Evolutionary conservation across 2,888 invertebrate genomes (phyloP).

Genomic region (Eristalinus aeneus): DNA sequence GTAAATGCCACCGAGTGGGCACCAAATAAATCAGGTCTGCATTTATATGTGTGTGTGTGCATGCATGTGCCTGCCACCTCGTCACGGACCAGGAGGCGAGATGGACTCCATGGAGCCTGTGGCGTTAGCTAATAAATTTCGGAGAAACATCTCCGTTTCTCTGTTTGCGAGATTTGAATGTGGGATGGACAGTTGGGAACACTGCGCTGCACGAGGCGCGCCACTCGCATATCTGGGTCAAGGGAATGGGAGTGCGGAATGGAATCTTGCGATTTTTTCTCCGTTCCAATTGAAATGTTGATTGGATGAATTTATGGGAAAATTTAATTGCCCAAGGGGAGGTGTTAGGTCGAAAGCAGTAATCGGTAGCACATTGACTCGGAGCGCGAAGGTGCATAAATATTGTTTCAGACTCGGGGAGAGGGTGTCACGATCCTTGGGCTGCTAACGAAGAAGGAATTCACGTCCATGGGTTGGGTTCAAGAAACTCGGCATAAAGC

Average conservation of each 20-base stretch:
- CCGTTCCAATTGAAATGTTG: constrained; percentile 46
- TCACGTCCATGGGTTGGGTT: not conserved
- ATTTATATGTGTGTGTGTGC: constrained; percentile 1
- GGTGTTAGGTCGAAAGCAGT: constrained; percentile 37
- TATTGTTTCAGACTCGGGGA: constrained; percentile 2
- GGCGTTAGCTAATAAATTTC: constrained; percentile 70
- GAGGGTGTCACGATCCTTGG: not conserved
- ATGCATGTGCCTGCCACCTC: constrained; percentile 55
- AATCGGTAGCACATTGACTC: constrained; percentile 36
- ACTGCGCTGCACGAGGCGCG: constrained; percentile 34
- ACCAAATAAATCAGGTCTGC: constrained; percentile 61
- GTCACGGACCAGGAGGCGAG: constrained; percentile 32
- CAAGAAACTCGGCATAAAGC: not conserved
- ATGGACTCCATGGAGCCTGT: constrained; percentile 53
- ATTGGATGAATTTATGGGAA: constrained; percentile 63
- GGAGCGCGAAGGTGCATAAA: constrained; percentile 11
- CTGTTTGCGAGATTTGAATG: constrained; percentile 41
- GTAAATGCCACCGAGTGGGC: constrained; percentile 17
- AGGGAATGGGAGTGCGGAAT: constrained; percentile 44
- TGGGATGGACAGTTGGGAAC: constrained; percentile 41
- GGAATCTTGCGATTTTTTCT: constrained; percentile 18
- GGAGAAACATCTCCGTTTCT: constrained; percentile 42
- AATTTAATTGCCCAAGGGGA: constrained; percentile 51
- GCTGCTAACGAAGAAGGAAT: not conserved
- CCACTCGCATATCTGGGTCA: constrained; percentile 48